These are phyloP conservation scores for Champsocephalus esox DNA, from an alignment of 2,797 vertebrate genomes.

Conservation along the genomic window DNA sequence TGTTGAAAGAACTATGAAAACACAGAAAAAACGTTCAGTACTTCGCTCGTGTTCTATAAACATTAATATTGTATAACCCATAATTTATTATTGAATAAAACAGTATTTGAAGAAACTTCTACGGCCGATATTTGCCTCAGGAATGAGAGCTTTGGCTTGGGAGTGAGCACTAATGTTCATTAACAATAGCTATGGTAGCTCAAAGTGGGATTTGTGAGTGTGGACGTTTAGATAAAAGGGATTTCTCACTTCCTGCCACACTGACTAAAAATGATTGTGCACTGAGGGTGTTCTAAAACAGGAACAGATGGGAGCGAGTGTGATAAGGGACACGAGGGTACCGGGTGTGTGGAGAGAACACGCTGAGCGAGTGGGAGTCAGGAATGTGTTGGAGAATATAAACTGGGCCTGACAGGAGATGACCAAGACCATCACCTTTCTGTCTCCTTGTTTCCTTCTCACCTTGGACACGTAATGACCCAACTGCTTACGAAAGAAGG, in stretches of 20 bases:
- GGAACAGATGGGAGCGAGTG: conserved; percentile 73
- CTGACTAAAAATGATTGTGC: conserved; percentile 62
- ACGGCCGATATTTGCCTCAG: conserved; percentile 27
- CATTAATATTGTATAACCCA: conserved; percentile 15
- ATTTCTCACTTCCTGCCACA: conserved; percentile 65
- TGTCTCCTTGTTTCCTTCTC: conserved; percentile 45
- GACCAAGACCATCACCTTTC: conserved; percentile 65
- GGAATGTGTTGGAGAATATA: conserved; percentile 5
- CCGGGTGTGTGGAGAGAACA: conserved; percentile 59
- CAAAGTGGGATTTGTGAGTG: conserved; percentile 37
- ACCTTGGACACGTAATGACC: conserved; percentile 47
- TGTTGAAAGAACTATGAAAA: not conserved
- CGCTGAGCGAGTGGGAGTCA: conserved; percentile 56
- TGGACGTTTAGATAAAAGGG: conserved; percentile 58
- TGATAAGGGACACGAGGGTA: conserved; percentile 65
- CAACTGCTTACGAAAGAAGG: not conserved
- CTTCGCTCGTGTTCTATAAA: conserved; percentile 21
- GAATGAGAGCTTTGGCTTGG: conserved; percentile 26
- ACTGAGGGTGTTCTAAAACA: conserved; percentile 69
- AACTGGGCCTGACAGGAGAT: conserved; percentile 62
- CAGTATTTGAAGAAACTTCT: conserved; percentile 37
- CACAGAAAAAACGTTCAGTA: conserved; percentile 7
- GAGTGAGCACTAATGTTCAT: conserved; percentile 42
- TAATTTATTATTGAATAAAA: conserved; percentile 37
- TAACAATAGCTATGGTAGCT: conserved; percentile 46